Evolutionary conservation across 2,888 invertebrate species (phyloP).

Genomic region (Platycheirus albimanus): DNA sequence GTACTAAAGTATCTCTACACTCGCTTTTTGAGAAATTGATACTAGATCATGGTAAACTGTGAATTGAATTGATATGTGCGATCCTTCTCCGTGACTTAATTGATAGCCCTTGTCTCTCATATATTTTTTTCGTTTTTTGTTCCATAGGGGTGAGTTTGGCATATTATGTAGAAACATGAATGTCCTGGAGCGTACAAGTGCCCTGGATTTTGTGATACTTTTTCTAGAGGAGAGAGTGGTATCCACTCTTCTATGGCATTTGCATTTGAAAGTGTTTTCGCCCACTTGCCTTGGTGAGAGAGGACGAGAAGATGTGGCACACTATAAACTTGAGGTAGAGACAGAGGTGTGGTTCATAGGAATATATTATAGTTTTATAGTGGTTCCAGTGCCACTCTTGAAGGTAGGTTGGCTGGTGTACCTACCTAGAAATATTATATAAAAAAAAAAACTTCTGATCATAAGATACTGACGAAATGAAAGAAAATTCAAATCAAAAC

Average conservation of each 20-base stretch:
- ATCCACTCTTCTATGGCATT: conserved; percentile 33
- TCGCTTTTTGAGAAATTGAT: conserved; percentile 46
- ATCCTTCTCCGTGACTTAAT: conserved; percentile 49
- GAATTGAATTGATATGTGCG: conserved; percentile 28
- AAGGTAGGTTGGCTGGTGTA: background rate
- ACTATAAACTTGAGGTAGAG: conserved; percentile 3
- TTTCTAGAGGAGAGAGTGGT: conserved; percentile 1
- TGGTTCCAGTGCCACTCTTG: conserved; percentile 5
- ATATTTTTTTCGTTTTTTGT: conserved; percentile 12
- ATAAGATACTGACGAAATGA: background rate
- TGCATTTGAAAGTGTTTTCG: conserved; percentile 61
- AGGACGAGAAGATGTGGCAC: conserved; percentile 37
- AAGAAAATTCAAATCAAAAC: background rate
- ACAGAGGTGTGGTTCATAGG: background rate
- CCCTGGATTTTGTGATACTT: conserved; percentile 40
- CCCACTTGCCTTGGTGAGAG: conserved; percentile 42
- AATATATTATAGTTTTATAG: background rate
- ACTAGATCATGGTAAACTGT: conserved; percentile 46
- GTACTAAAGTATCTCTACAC: background rate
- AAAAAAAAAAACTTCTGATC: conserved; percentile 1
- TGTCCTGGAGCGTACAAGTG: conserved; percentile 60
- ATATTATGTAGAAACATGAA: too few relatives aligned
- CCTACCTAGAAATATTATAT: background rate
- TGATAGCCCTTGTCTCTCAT: conserved; percentile 45
- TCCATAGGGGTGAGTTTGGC: conserved; percentile 6